Percentiles rank a stretch among this genome's conserved stretches.
phyloP scores from a whole-genome alignment of 1,140 invertebrate genomes.

The Lineus longissimus region DNA sequence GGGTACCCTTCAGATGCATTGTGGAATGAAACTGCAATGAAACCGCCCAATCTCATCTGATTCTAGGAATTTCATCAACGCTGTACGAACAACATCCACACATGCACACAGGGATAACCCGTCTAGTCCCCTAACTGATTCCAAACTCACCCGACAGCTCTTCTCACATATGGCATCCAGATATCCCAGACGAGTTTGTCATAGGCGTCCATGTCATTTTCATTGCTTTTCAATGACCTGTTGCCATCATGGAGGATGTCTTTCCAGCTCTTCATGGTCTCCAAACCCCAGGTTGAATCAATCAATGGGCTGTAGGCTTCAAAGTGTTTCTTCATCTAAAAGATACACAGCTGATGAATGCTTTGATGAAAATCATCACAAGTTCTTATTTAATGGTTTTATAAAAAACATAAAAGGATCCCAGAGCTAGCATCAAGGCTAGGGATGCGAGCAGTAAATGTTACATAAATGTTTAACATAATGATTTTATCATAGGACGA shows the following conservation, averaged over 20 bases:
- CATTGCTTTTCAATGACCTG: slow-evolving; percentile 22
- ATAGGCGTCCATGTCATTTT: slow-evolving; percentile 66
- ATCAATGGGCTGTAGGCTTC: slow-evolving; percentile 71
- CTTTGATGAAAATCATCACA: background rate
- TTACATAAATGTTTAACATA: too few species aligned
- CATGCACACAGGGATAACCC: too few species aligned
- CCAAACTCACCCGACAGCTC: slow-evolving; percentile 62
- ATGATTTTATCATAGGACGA: too few species aligned
- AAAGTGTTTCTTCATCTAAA: slow-evolving; percentile 64
- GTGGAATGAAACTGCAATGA: too few species aligned
- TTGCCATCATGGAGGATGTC: slow-evolving; percentile 37
- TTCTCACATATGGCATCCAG: slow-evolving; percentile 78
- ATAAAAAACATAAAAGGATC: too few species aligned
- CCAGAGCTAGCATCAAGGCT: too few species aligned
- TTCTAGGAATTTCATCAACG: too few species aligned
- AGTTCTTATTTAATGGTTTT: background rate
- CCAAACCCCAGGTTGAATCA: slow-evolving; percentile 60
- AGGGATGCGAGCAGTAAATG: too few species aligned
- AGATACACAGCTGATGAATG: slow-evolving; percentile 8
- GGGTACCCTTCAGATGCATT: too few species aligned
- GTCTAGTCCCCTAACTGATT: too few species aligned
- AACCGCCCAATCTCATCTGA: too few species aligned
- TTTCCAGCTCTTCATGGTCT: slow-evolving; percentile 70
- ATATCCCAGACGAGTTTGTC: slow-evolving; percentile 80
- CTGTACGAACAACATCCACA: too few species aligned